Evolutionary conservation across 2,797 vertebrate species (phyloP).

Genomic region (Xenentodon cancila): DNA sequence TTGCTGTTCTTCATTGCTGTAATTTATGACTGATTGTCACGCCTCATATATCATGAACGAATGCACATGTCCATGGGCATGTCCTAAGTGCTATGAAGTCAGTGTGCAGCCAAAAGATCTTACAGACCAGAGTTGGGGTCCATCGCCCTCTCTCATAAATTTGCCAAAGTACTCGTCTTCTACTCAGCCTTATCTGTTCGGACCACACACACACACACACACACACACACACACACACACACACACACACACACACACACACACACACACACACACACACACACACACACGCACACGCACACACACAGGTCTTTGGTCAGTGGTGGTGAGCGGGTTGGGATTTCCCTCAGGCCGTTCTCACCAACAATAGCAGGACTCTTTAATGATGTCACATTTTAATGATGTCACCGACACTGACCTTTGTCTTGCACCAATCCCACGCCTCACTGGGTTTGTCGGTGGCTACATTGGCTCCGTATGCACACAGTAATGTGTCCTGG

Average conservation of each 20-base stretch:
- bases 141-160: conserved; percentile 55
- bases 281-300: neutral
- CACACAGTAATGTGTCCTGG: conserved; percentile 7
- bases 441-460: conserved; percentile 51
- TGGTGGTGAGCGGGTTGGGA: conserved; percentile 45
- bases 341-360: conserved; percentile 62
- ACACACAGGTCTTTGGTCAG: conserved; percentile 28
- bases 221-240: too few relatives aligned
- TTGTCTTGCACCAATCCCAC: conserved; percentile 75
- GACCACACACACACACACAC: conserved; percentile 52
- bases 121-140: conserved; percentile 39
- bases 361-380: conserved; percentile 66
- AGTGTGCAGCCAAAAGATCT: conserved; percentile 54
- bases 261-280: too few relatives aligned
- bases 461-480: conserved; percentile 35
- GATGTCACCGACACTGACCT: conserved; percentile 75
- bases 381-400: conserved; percentile 79
- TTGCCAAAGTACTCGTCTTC: conserved; percentile 46
- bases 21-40: conserved; percentile 69
- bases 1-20: conserved; percentile 69
- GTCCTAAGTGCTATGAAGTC: conserved; percentile 59
- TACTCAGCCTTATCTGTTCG: conserved; percentile 30
- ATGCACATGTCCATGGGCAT: conserved; percentile 25
- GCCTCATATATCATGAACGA: conserved; percentile 61
- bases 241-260: too few relatives aligned